These are phyloP conservation scores for Ormia ochracea DNA, from an alignment of 2,888 invertebrate species.

Conservation along the genomic window DNA sequence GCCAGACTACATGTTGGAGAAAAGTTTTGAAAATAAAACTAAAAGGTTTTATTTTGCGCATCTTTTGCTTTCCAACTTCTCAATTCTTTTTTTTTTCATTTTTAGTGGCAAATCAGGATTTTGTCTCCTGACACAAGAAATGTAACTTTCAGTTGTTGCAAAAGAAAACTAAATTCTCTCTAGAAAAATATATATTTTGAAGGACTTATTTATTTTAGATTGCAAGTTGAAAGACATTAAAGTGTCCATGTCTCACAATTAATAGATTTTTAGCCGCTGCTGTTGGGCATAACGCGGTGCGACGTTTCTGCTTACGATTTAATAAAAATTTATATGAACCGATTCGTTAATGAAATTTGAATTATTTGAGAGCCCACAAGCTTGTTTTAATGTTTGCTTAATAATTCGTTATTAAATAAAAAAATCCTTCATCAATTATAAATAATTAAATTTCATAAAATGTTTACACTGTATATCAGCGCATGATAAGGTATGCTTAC, in stretches of 20 bases:
- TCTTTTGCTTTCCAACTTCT: not conserved
- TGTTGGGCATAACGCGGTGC: constrained; percentile 1
- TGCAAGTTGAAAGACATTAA: constrained; percentile 15
- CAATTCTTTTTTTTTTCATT: not conserved
- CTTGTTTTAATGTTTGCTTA: too few relatives aligned
- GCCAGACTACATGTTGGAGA: constrained; percentile 34
- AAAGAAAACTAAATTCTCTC: constrained; percentile 19
- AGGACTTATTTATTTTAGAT: constrained; percentile 26
- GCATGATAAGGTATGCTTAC: too few relatives aligned
- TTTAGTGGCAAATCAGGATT: constrained; percentile 22
- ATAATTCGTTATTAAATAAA: too few relatives aligned
- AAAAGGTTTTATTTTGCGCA: constrained; percentile 32
- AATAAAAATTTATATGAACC: too few relatives aligned
- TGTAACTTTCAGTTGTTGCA: not conserved
- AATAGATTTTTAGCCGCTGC: constrained; percentile 20
- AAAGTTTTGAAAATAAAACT: constrained; percentile 44
- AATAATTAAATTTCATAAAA: too few relatives aligned
- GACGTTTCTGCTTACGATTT: too few relatives aligned
- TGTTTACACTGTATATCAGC: too few relatives aligned
- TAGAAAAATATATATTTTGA: constrained; percentile 19
- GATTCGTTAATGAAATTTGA: too few relatives aligned
- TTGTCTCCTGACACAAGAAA: constrained; percentile 10
- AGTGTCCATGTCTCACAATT: constrained; percentile 31
- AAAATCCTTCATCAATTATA: too few relatives aligned
- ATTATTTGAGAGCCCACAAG: too few relatives aligned